Conservation (phyloP, 1,140 invertebrate species). For the Tachypleus tridentatus region DNA sequence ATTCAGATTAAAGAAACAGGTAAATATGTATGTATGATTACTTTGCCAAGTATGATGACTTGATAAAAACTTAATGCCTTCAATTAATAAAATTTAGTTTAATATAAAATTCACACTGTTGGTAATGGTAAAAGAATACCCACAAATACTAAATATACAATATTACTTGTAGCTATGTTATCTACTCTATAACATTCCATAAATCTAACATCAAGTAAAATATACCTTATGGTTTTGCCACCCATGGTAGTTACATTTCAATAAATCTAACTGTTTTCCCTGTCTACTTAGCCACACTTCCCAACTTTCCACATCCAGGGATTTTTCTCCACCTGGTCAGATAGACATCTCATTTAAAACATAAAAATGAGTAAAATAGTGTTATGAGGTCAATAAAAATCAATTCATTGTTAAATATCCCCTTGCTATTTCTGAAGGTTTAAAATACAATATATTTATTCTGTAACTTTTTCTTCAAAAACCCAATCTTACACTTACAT, state of each 20-base stretch:
- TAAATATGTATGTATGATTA: too few species aligned
- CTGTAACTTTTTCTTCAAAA: too few species aligned
- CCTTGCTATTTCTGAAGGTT: too few species aligned
- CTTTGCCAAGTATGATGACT: too few species aligned
- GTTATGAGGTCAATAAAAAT: too few species aligned
- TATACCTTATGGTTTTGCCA: conserved; percentile 38
- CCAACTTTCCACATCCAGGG: neutral
- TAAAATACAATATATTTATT: too few species aligned
- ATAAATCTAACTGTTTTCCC: conserved; percentile 54
- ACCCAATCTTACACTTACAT: too few species aligned
- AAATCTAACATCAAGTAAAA: neutral
- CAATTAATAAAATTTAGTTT: conserved; percentile 5
- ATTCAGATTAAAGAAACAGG: too few species aligned
- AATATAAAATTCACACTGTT: neutral
- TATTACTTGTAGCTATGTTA: too few species aligned
- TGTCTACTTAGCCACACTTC: conserved; percentile 57
- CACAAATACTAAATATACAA: neutral
- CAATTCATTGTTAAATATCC: too few species aligned
- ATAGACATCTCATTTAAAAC: neutral
- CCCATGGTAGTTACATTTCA: conserved; percentile 41
- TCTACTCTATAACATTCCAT: too few species aligned
- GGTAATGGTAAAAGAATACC: conserved; percentile 1
- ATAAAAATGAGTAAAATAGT: neutral
- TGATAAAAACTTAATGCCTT: conserved; percentile 4
- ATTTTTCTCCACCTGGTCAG: neutral